Percentiles rank a stretch among this genome's conserved stretches.
Conservation (phyloP, 1,140 invertebrate genomes). For the Brachionus asplanchnoidis region DNA sequence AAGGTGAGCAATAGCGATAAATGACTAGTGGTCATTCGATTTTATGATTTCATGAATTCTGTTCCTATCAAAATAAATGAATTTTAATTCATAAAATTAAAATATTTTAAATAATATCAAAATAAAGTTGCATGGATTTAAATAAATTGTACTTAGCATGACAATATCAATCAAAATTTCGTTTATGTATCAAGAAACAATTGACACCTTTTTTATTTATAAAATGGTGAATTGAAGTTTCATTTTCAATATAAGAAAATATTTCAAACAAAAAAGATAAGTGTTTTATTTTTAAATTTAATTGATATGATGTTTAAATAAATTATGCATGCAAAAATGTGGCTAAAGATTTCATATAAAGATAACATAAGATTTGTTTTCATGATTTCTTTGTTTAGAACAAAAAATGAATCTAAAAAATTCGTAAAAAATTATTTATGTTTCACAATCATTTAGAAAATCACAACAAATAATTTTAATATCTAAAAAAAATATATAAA, state of each 20-base stretch:
- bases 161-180: not conserved
- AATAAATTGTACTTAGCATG: not conserved
- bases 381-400: too few relatives aligned
- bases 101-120: not conserved
- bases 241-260: not conserved
- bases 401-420: too few relatives aligned
- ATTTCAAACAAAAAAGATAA: not conserved
- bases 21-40: not conserved
- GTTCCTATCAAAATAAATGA: not conserved
- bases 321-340: too few relatives aligned
- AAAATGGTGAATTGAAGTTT: not conserved
- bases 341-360: too few relatives aligned
- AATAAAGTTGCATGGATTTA: not conserved
- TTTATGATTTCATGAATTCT: not conserved
- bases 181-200: not conserved
- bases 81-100: not conserved
- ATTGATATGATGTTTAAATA: too few relatives aligned
- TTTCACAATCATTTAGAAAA: too few relatives aligned
- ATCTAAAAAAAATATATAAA: too few relatives aligned
- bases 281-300: not conserved
- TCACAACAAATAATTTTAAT: too few relatives aligned
- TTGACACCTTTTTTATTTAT: not conserved
- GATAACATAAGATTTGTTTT: too few relatives aligned
- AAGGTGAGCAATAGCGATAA: not conserved
- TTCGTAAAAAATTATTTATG: too few relatives aligned